phyloP scores from a whole-genome alignment of 2,113 vertebrate genomes.

The Rhabdomys dilectus region DNA sequence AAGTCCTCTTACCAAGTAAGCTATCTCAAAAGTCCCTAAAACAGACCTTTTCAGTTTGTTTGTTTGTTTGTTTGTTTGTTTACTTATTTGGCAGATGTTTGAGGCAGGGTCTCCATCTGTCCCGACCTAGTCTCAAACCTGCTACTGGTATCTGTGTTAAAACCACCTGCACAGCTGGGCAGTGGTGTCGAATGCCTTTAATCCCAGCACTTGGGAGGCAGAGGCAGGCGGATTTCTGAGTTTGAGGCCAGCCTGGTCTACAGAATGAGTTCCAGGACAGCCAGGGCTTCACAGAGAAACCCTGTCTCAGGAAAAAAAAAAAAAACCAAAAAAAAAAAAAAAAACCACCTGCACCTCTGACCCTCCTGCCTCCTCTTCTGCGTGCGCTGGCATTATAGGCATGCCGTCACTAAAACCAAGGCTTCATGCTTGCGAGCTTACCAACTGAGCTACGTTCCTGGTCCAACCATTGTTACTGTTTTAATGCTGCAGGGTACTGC shows the following conservation, averaged over 20 bases:
- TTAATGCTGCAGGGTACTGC: constrained; percentile 1
- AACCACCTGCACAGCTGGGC: neutral
- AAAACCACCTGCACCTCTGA: neutral
- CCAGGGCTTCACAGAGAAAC: too few species aligned
- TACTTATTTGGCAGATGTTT: neutral
- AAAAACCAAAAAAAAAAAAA: too few species aligned
- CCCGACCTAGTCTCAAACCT: neutral
- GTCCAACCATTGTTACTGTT: neutral
- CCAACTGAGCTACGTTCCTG: neutral
- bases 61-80: neutral
- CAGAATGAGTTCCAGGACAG: too few species aligned
- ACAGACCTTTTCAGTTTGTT: neutral
- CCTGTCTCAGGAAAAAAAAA: too few species aligned
- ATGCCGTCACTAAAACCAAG: neutral
- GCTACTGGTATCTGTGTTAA: neutral
- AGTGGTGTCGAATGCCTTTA: too few species aligned
- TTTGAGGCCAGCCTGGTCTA: too few species aligned
- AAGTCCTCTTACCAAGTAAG: neutral
- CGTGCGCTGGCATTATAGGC: neutral
- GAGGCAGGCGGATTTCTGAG: too few species aligned
- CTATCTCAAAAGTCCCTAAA: neutral
- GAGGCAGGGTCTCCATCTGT: neutral
- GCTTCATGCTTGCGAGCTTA: neutral
- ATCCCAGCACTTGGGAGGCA: too few species aligned
- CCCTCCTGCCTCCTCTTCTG: neutral